phyloP scores from a whole-genome alignment of 2,797 vertebrate species.

The Chaetodon trifasciatus region DNA sequence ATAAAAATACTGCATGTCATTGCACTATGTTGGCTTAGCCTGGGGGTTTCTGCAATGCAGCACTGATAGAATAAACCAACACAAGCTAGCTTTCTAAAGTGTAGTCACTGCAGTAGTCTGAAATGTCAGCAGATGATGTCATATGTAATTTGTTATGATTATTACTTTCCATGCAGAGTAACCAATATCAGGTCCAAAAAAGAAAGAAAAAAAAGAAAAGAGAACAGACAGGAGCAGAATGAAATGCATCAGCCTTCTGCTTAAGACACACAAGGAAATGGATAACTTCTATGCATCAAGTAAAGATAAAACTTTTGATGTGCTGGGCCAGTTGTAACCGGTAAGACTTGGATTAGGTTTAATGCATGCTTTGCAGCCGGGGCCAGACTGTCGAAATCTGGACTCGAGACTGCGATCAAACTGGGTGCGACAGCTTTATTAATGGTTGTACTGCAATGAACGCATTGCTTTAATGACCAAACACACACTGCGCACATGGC shows the following conservation, averaged over 20 bases:
- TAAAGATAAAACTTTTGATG: background rate
- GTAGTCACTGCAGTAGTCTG: constrained; percentile 23
- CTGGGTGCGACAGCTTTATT: background rate
- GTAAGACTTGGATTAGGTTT: background rate
- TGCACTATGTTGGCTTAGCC: background rate
- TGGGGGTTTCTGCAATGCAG: background rate
- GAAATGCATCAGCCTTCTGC: background rate
- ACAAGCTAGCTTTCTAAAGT: constrained; percentile 8
- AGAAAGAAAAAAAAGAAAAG: background rate
- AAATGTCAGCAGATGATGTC: constrained; percentile 28
- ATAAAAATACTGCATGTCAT: constrained; percentile 7
- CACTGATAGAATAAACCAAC: constrained; percentile 10
- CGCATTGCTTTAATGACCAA: constrained; percentile 9
- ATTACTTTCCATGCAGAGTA: constrained; percentile 26
- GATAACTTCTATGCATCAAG: background rate
- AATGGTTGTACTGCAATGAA: background rate
- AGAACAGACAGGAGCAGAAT: background rate
- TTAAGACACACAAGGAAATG: background rate
- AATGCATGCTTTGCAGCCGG: constrained; percentile 8
- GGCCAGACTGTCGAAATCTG: background rate
- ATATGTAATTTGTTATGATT: constrained; percentile 33
- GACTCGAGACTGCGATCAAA: constrained; percentile 1
- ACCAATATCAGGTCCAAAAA: background rate
- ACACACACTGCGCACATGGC: constrained; percentile 33
- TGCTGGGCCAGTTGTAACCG: background rate